Conservation (phyloP, 37 sponge, comb jelly and placozoan genomes). For the Cliona cf. orientalis region DNA sequence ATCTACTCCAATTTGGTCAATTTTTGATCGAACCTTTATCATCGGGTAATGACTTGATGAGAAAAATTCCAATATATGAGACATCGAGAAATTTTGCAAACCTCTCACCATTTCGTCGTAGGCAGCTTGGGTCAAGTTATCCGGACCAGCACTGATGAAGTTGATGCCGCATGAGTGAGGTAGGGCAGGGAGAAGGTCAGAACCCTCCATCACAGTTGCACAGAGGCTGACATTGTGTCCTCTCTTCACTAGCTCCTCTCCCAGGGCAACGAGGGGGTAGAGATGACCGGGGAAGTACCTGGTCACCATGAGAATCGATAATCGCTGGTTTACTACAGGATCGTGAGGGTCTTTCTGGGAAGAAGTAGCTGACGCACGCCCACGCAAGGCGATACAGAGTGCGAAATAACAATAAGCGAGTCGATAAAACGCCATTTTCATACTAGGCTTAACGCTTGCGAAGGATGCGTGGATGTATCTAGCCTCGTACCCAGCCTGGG, state of each 20-base stretch:
- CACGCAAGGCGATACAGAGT: no score
- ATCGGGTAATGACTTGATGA: background rate
- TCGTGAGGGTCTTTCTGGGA: no score
- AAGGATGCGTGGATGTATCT: no score
- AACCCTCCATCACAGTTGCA: conserved; percentile 25
- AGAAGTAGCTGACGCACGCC: no score
- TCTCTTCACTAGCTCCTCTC: conserved; percentile 28
- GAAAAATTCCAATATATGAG: background rate
- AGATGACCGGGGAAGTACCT: conserved; percentile 14
- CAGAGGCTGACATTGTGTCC: conserved; percentile 42
- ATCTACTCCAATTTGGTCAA: background rate
- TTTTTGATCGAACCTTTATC: background rate
- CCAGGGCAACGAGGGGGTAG: conserved; percentile 23
- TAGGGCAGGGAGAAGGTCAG: background rate
- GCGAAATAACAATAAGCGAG: no score
- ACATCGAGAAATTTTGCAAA: no score
- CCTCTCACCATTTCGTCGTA: conserved; percentile 1
- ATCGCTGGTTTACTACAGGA: no score
- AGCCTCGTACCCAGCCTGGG: no score
- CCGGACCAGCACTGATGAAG: conserved; percentile 11
- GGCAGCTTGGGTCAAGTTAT: background rate
- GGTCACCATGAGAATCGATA: conserved; percentile 25
- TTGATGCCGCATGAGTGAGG: background rate
- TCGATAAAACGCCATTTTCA: no score
- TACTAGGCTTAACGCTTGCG: no score